Evolutionary conservation across 2,888 invertebrate genomes (phyloP), one percentile per base, ranked within the genome.

Genomic region (Pachycephus smyrnensis): DNA sequence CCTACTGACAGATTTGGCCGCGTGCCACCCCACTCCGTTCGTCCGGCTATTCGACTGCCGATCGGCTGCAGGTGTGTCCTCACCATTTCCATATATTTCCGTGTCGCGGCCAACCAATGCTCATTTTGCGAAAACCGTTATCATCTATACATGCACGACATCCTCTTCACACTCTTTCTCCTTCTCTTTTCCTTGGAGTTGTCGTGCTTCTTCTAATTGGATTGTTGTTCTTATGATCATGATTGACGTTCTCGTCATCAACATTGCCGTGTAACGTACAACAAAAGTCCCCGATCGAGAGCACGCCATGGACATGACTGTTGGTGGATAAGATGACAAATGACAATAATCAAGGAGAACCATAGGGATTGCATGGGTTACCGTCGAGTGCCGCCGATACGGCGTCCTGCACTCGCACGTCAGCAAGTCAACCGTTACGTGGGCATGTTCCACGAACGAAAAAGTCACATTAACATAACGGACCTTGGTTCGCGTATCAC

Each of bases 391-490:
- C 78, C 40, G 40, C 40, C 83, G 88, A 90, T 85, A 87, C 87
- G 89, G 81, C 84, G 83, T 74, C 80, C 76, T 88, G 89, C 85
- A 83, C 84, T 86, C 84, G 85, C 84, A 84, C 84, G 83, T 33
- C 40, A 15, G 79, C 86, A 88, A 88, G 85, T 88, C 90, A 86
- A 90, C 91, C 91, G 91, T 91, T 91, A 91, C 88, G 82, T 84
- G 84, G 84, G 84, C 86, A 82, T 85, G 83, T 85, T 84, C 85
- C 83, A 82, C 84, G 84, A 82, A 86, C 84, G 83, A 89, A 88
- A 89, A 88, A 87, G 86, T 84, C 84, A 82, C 87, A 91, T 91
- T 91, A 91, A 89, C 85, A 89, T 91, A 91, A 91, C 91, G 91
- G 91, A 81, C 83, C 82, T 81, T 78, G 76, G 84, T 82, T 40